Base-by-base conservation (phyloP, 2,888 invertebrate species). In the Trichogramma evanescens region DNA sequence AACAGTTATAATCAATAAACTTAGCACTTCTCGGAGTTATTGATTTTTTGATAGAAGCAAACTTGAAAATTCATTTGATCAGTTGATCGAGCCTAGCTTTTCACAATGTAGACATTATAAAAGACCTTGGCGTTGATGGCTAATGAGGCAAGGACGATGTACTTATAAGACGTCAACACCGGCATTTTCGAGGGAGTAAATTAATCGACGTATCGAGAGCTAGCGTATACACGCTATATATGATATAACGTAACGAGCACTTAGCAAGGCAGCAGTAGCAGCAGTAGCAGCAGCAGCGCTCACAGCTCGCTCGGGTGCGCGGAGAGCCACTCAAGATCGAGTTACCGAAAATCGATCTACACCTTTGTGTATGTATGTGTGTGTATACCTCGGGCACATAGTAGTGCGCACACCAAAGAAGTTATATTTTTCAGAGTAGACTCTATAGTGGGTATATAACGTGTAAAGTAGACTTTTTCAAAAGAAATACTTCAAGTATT, bases 271-370 rank as follows among this genome's bases (percentile, higher is more conserved):
- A 71, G 71, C 72, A 71, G 70, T 69, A 72, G 70, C 69, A 65
- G 68, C 70, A 26, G 26, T 26, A 26, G 26, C 26, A 26, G 26
- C 26, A 26, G 26, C 26, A 26, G 26, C 26, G 26, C 71, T 74
- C 74, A 75, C 74, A 67, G 9, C 52, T 57, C 13, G 53, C 53
- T 6, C 43, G 44, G 69, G 72, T 71, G 75, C 26, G 74, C 71
- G 67, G 67, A 70, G 71, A 71, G 71, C 75, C 74, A 77, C 76
- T 77, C 70, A 73, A 74, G 76, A 77, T 78, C 76, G 69, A 68
- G 71, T 78, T 78, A 78, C 77, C 68, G 75, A 75, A 77, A 76
- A 76, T 77, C 75, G 74, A 77, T 73, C 72, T 67, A 70, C 70
- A 69, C 70, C 69, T 67, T 68, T 68, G 9, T 54, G 44, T 40